Evolutionary conservation across 2,113 vertebrate species (phyloP).

Genomic region (Rhombomys opimus): DNA sequence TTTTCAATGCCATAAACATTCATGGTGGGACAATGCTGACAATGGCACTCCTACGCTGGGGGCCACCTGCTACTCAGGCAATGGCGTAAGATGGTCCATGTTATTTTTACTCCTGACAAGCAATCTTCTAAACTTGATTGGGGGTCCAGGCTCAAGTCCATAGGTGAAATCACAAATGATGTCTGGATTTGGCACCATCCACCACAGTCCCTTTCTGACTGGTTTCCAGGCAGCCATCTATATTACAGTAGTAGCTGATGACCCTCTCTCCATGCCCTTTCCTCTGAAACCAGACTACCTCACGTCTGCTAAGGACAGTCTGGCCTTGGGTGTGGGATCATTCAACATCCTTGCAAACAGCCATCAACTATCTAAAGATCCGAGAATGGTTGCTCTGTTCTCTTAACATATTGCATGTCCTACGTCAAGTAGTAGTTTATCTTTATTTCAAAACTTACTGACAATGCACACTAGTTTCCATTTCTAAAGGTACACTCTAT

Average conservation of each 20-base stretch:
- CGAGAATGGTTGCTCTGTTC: not conserved
- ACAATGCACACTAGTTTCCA: not conserved
- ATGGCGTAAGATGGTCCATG: not conserved
- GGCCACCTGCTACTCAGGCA: not conserved
- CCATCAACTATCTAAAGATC: not conserved
- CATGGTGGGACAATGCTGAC: not conserved
- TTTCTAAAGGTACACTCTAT: not conserved
- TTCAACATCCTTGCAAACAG: not conserved
- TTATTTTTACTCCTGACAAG: not conserved
- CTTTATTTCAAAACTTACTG: not conserved
- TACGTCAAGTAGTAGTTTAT: not conserved
- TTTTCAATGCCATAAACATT: not conserved
- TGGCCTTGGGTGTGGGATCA: not conserved
- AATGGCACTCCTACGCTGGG: not conserved
- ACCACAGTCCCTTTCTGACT: not conserved
- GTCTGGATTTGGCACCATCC: not conserved
- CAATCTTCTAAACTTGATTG: not conserved
- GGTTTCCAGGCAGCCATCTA: not conserved
- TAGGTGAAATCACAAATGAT: not conserved
- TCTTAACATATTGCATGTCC: not conserved
- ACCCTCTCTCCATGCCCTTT: not conserved
- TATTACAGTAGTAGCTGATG: not conserved
- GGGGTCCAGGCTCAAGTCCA: not conserved
- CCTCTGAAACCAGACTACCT: slow-evolving; percentile 44
- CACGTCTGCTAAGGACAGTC: not conserved